A percentile compares a stretch with the other conserved stretches of the same genome.
These are phyloP conservation scores for Drosophila lacertosa DNA, from an alignment of 1,140 invertebrate genomes.

Conservation along the genomic window DNA sequence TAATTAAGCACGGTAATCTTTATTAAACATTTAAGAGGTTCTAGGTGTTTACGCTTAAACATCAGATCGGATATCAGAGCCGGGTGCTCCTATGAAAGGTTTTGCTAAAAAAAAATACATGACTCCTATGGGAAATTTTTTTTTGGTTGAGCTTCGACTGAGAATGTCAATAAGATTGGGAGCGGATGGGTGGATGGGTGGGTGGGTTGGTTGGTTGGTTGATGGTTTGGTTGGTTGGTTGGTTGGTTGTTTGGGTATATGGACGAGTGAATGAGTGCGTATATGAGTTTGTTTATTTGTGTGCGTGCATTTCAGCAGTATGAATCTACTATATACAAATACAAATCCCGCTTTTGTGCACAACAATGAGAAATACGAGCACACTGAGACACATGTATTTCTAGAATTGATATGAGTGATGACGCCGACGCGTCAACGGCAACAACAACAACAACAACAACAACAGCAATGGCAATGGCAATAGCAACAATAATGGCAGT, in stretches of 20 bases:
- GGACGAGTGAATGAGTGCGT: background rate
- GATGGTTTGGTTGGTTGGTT: background rate
- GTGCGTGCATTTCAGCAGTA: background rate
- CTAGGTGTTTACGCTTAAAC: background rate
- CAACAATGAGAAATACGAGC: conserved; percentile 35
- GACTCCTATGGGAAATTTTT: background rate
- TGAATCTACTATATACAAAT: conserved; percentile 9
- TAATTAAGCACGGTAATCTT: conserved; percentile 3
- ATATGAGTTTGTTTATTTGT: too few relatives aligned
- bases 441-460: background rate
- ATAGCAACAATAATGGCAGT: too few relatives aligned
- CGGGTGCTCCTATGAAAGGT: background rate
- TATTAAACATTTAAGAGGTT: conserved; percentile 1
- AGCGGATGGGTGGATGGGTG: background rate
- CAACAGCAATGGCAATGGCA: background rate
- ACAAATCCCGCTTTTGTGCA: conserved; percentile 15
- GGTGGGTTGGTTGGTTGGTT: background rate
- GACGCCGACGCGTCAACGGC: conserved; percentile 19
- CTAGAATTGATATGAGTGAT: conserved; percentile 67
- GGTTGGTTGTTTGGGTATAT: background rate
- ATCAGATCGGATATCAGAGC: conserved; percentile 4
- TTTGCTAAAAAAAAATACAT: conserved; percentile 3
- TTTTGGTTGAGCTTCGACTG: background rate
- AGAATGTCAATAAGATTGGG: background rate
- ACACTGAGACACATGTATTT: conserved; percentile 59